phyloP scores from a whole-genome alignment of 2,113 vertebrate species.

The Larimichthys crocea region DNA sequence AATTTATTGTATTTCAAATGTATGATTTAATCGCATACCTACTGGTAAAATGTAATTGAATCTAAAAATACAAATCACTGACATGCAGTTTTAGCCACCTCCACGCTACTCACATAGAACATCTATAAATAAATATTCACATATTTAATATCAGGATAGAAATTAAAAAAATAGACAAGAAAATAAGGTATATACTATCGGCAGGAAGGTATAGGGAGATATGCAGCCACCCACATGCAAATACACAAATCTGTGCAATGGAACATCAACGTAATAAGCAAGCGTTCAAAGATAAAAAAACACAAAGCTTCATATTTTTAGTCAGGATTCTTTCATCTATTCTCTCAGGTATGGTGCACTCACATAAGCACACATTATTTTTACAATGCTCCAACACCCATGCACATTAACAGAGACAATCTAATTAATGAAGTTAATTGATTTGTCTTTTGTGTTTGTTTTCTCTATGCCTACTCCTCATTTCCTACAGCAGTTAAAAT shows the following conservation, averaged over 20 bases:
- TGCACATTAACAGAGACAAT: background rate
- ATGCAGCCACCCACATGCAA: too few species aligned
- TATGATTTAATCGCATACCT: background rate
- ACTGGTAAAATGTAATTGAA: background rate
- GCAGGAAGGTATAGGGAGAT: too few species aligned
- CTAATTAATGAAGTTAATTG: background rate
- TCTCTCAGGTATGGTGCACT: background rate
- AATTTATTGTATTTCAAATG: too few species aligned
- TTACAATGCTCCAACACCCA: background rate
- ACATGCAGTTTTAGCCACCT: background rate
- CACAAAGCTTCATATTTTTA: background rate
- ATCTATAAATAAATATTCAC: background rate
- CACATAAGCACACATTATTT: background rate
- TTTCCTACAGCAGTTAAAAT: background rate
- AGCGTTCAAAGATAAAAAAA: background rate
- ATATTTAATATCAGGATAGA: too few species aligned
- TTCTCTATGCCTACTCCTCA: background rate
- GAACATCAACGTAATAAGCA: background rate
- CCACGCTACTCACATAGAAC: background rate
- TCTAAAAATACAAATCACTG: background rate
- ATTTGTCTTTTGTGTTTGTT: background rate
- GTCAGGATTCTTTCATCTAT: background rate
- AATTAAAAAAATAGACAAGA: too few species aligned
- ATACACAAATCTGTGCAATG: too few species aligned
- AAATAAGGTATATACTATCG: too few species aligned